Base-by-base conservation (phyloP, 2,888 invertebrate genomes). In the Drosophila eohydei region DNA sequence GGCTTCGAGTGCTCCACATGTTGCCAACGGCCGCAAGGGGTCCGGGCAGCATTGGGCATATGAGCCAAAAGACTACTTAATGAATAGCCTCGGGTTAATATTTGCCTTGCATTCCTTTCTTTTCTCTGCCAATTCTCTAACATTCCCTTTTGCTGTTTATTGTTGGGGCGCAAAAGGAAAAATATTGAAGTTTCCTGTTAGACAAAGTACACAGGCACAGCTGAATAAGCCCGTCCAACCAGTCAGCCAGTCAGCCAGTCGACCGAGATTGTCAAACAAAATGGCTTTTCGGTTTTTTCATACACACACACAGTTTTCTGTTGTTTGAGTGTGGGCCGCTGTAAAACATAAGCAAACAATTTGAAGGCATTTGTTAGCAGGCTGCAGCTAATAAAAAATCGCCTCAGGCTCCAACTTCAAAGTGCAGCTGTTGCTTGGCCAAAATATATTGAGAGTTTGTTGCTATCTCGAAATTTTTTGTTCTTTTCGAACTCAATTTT, bases 101-200 rank as follows among this genome's bases (percentile, higher is more conserved):
- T 88, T 85, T 88, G 82, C 64, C 66, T 79, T 78, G 58, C 78
- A 72, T 74, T 76, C 68, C 56, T 72, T 72, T 69, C 32, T 3
- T 16, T 48, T 30, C 43, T 28, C 60, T 54, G 66, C 54, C 72
- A 69, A 64, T 73, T 62, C 55, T 70, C 52, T 4, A 44, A 38
- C 46, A 65, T 72, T 48, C 55, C 40, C 58, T n/a, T 60, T 52
- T 55, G 59, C 70, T 81, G 83, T 83, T 83, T 77, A 75, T 76
- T 73, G 69, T 80, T 76, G 78, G 83, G 83, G 74, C 75, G 76
- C 38, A 76, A 75, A 74, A 81, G 78, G 12, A 84, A 86, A 85
- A 87, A 87, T 87, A 85, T 86, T 86, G 76, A 87, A 87, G 80
- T 85, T 86, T 78, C 84, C 83, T 69, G 81, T 82, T 83, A 82